Evolutionary conservation across 23 tunicate genomes (phyloP), one percentile per base, ranked within the genome.

Genomic region (Diplosoma virens): DNA sequence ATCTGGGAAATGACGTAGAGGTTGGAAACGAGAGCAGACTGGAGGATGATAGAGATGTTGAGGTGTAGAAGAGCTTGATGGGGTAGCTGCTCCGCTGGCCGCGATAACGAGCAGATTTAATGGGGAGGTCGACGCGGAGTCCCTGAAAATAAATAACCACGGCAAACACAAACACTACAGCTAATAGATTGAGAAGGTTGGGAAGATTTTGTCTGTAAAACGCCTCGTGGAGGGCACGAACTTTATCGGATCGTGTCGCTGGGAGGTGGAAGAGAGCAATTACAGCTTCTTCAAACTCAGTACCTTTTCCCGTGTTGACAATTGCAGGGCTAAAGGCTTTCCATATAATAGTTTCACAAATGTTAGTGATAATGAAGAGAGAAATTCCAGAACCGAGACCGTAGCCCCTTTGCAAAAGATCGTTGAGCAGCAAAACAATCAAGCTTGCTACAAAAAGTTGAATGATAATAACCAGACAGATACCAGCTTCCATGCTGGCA

Each of bases 111-210:
- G 95, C 96, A 29, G 99, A 95, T 74, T 95, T 95, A 82, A 95
- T 95, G 53, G 99, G 99, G 54, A 95, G 81, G 37, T 95, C 99
- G 35, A 95, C 99, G 18, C 99, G 81, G 96, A 95, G 89, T 3
- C 99, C 99, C 97, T 92, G 99, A 82, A 95, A 95, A 81, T 95
- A 95, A 20, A 95, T 95, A 73, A 95, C 99, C 36, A 95, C 93
- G 27, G 78, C 92, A 53, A 95, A 95, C 32, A 95, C 96, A 32
- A 95, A 67, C 52, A 95, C 50, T 18, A 96, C 89, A 33, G 99
- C 99, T 41, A 89, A 36, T 2, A 95, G 73, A 67, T 95, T 95
- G 76, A 85, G 87, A 70, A 95, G 80, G 78, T 95, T 95, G 34
- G 99, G 99, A 9, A 95, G 93, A 47, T 95, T 95, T 37, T 84